Base-by-base conservation (phyloP, 2,888 invertebrate species). In the Drosophila niveifrons region DNA sequence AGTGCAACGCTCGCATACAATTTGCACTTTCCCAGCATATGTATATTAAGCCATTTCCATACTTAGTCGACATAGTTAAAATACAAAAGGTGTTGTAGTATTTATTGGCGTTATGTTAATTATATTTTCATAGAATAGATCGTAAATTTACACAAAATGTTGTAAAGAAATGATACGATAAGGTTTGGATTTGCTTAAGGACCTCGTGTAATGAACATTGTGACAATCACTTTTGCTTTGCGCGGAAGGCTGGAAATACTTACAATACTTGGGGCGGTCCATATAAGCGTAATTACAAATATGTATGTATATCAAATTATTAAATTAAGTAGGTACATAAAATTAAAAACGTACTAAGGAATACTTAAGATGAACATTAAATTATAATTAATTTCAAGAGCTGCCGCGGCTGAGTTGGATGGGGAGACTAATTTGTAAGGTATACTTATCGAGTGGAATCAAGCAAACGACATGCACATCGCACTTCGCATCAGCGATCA, bases 301-400 rank as follows among this genome's bases (percentile, higher is more conserved):
- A 78, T 31, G 31, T 74, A 78, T 31, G 31, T 31, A 31, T 31
- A 31, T 55, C 41, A 58, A 55, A 63, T 67, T 66, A 81, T 67
- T 66, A 81, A 72, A 78, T 73, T 75, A 72, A 75, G 65, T 75
- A 72, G 75, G 61, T 73, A 72, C 70, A 75, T 69, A 65, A 66
- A 55, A 64, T 75, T 70, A 72, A 61, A 53, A 74, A 68, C 67
- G 51, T 70, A 77, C 77, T 77, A 77, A 73, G 65, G 65, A 70
- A 70, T 77, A 77, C 77, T 77, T 77, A 75, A 56, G 18, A 34
- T 48, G 69, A 73, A 64, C 70, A 48, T 53, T 58, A 74, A 66
- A 59, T 51, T 50, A 56, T 10, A 75, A 69, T 73, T 73, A 65
- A 80, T 80, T 80, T 73, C 67, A 72, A 82, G 82, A 89, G 84